These are phyloP conservation scores for Corythoichthys intestinalis DNA, from an alignment of 2,113 vertebrate genomes.

Conservation along the genomic window DNA sequence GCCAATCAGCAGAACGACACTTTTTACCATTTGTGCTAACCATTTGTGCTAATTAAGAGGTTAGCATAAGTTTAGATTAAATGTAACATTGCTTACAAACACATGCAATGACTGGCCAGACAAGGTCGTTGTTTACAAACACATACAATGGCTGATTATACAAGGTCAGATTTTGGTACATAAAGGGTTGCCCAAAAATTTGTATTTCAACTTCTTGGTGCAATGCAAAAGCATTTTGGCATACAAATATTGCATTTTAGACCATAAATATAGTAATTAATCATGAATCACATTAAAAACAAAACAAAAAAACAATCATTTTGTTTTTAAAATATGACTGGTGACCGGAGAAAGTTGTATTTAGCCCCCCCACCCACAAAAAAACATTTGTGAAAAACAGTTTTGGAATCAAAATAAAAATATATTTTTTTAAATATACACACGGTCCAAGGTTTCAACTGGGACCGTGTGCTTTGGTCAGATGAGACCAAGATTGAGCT, in stretches of 20 bases:
- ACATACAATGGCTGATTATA: not conserved
- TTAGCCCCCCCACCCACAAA: not conserved
- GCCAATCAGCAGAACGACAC: slow-evolving; percentile 9
- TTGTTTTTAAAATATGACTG: no score
- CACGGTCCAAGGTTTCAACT: no score
- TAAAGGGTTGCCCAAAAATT: not conserved
- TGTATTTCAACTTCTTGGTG: no score
- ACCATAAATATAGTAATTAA: not conserved
- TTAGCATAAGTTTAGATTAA: not conserved
- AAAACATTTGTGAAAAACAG: no score
- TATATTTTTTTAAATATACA: no score
- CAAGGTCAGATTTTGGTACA: not conserved
- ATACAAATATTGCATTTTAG: not conserved
- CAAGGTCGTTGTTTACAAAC: not conserved
- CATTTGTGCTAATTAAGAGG: not conserved
- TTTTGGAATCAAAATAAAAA: no score
- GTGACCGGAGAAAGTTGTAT: not conserved
- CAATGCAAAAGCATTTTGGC: no score
- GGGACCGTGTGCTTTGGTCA: no score
- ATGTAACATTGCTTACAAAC: not conserved
- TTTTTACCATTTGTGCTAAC: not conserved
- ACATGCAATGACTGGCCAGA: not conserved
- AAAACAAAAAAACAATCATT: no score
- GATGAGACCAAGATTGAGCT: no score
- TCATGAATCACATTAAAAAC: not conserved